Conservation (phyloP, 2,113 vertebrate species). For the Chrysochloris asiatica region DNA sequence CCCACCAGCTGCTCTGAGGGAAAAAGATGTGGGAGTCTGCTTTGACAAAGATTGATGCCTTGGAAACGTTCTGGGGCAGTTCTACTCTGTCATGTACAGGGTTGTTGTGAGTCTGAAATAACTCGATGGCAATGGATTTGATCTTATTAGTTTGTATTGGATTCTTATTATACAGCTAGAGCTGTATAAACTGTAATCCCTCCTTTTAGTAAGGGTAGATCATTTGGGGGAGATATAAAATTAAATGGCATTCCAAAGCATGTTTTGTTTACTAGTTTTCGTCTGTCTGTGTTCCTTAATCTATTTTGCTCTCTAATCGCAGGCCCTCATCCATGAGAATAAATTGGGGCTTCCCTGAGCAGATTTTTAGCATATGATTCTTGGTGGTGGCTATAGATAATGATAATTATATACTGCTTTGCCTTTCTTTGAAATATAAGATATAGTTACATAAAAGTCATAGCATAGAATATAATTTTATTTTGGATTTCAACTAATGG, state of each 20-base stretch:
- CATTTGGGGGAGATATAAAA: background rate
- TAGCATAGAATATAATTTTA: slow-evolving; percentile 20
- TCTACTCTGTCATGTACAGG: background rate
- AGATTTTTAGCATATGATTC: background rate
- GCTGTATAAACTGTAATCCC: background rate
- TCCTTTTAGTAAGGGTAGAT: background rate
- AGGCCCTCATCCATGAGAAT: background rate
- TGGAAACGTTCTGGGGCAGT: background rate
- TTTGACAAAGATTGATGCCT: background rate
- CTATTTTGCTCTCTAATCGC: background rate
- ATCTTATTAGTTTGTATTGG: background rate
- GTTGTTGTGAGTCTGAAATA: background rate
- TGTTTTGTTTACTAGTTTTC: background rate
- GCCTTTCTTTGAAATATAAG: slow-evolving; percentile 21
- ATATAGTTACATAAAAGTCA: background rate
- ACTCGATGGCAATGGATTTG: background rate
- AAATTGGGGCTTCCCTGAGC: background rate
- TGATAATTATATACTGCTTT: background rate
- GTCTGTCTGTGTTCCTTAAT: background rate
- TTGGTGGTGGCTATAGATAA: background rate
- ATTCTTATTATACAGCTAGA: background rate
- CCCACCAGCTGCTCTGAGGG: background rate
- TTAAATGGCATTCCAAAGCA: background rate
- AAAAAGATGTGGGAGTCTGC: background rate
- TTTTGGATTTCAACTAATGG: slow-evolving; percentile 18